A percentile compares a stretch with the other conserved stretches of the same genome.
phyloP scores from a whole-genome alignment of 2,888 invertebrate species.

The Halictus ligatus region DNA sequence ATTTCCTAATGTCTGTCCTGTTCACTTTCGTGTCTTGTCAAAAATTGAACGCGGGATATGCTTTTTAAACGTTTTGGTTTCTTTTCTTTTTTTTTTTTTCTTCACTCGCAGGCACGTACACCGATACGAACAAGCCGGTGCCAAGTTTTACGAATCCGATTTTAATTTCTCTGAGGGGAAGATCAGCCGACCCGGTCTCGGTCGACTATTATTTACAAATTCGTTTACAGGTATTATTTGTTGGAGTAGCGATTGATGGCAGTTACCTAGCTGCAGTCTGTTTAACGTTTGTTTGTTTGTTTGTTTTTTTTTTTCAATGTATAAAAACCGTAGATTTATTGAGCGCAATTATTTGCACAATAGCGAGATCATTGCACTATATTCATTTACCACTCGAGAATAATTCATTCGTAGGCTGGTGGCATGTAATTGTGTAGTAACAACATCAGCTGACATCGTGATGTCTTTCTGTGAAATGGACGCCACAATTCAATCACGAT shows the following conservation, averaged over 20 bases:
- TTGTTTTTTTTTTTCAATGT: slow-evolving; percentile 65
- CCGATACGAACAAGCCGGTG: slow-evolving; percentile 64
- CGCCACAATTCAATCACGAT: slow-evolving; percentile 62
- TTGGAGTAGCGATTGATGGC: slow-evolving; percentile 77
- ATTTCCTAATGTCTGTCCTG: slow-evolving; percentile 47
- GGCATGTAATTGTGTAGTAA: slow-evolving; percentile 62
- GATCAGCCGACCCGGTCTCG: slow-evolving; percentile 55
- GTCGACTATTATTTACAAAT: slow-evolving; percentile 77
- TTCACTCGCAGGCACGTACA: slow-evolving; percentile 58
- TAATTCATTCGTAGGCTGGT: slow-evolving; percentile 55
- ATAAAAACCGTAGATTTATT: slow-evolving; percentile 83
- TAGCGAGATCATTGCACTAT: slow-evolving; percentile 81
- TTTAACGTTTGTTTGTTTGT: slow-evolving; percentile 58
- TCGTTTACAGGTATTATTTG: slow-evolving; percentile 67
- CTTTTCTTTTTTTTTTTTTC: slow-evolving; percentile 11
- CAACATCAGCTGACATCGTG: slow-evolving; percentile 52
- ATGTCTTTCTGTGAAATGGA: slow-evolving; percentile 60
- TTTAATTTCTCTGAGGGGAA: slow-evolving; percentile 66
- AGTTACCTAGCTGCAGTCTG: slow-evolving; percentile 83
- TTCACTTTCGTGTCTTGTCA: slow-evolving; percentile 48
- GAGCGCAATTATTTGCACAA: slow-evolving; percentile 80
- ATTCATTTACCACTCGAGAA: slow-evolving; percentile 63
- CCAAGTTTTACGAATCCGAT: slow-evolving; percentile 68
- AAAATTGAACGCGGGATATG: slow-evolving; percentile 42
- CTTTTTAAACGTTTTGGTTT: slow-evolving; percentile 11